phyloP scores from a whole-genome alignment of 2,888 invertebrate species.

The Sepioteuthis lessoniana region DNA sequence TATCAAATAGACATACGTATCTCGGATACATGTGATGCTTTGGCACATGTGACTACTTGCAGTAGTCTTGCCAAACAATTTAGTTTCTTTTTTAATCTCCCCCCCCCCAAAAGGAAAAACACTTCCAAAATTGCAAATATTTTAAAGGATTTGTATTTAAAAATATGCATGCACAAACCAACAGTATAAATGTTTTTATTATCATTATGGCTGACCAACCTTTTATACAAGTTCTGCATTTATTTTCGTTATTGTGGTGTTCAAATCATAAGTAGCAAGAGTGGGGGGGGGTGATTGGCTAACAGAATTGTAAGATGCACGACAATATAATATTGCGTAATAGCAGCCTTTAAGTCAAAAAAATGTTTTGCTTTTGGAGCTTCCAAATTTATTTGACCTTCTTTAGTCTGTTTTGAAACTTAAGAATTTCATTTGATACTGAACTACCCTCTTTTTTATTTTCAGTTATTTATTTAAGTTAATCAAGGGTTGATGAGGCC shows the following conservation, averaged over 20 bases:
- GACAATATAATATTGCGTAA: not conserved
- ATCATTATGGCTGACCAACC: too few relatives aligned
- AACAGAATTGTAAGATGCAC: not conserved
- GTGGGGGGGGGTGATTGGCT: not conserved
- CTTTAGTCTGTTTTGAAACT: not conserved
- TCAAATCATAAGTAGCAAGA: not conserved
- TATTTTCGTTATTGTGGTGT: not conserved
- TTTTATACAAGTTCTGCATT: not conserved
- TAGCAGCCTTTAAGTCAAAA: not conserved
- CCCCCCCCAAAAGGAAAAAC: too few relatives aligned
- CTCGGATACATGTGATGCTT: not conserved
- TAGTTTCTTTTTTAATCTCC: not conserved
- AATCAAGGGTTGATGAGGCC: too few relatives aligned
- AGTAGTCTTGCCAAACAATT: slow-evolving; percentile 4
- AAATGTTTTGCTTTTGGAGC: not conserved
- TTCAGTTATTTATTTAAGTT: too few relatives aligned
- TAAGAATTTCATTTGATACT: not conserved
- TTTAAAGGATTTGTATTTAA: not conserved
- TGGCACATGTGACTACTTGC: slow-evolving; percentile 13
- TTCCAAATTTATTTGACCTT: slow-evolving; percentile 33
- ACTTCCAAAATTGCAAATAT: not conserved
- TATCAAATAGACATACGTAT: not conserved
- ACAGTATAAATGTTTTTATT: too few relatives aligned
- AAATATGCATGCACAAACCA: too few relatives aligned
- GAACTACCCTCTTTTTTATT: not conserved